These are phyloP conservation scores for Steatocranus sp. DNA, from an alignment of 2,797 vertebrate genomes.

Conservation along the genomic window DNA sequence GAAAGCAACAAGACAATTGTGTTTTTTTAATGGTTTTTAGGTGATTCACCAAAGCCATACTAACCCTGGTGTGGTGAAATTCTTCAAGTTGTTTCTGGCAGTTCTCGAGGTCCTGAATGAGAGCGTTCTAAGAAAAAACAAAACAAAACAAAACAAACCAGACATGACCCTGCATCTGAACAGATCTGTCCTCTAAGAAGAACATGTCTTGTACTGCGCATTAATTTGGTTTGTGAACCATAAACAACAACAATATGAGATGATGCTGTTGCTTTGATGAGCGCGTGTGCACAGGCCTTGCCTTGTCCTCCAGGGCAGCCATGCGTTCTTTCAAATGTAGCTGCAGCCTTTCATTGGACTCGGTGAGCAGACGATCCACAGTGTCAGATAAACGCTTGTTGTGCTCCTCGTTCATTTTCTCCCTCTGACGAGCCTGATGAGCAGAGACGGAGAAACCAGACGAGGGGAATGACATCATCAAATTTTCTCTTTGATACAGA, in stretches of 20 bases:
- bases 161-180: not conserved
- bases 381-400: constrained; percentile 94
- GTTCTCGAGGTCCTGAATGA: constrained; percentile 92
- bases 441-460: not conserved
- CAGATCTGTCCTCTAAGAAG: not conserved
- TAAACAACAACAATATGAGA: not conserved
- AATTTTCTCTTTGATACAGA: constrained; percentile 41
- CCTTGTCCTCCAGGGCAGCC: constrained; percentile 95
- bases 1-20: not conserved
- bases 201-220: not conserved
- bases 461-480: constrained; percentile 3
- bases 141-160: not conserved
- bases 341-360: constrained; percentile 92
- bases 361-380: constrained; percentile 91
- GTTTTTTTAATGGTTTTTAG: not conserved
- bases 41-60: not conserved
- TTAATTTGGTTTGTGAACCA: not conserved
- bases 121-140: constrained; percentile 77
- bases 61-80: constrained; percentile 90
- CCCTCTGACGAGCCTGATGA: constrained; percentile 86
- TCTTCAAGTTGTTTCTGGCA: constrained; percentile 93
- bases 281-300: constrained; percentile 34
- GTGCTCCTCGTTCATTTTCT: constrained; percentile 98
- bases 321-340: constrained; percentile 95
- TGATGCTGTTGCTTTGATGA: not conserved